Percentiles rank a stretch among this genome's conserved stretches.
Conservation (phyloP, 2,113 vertebrate species). For the Zingel zingel region DNA sequence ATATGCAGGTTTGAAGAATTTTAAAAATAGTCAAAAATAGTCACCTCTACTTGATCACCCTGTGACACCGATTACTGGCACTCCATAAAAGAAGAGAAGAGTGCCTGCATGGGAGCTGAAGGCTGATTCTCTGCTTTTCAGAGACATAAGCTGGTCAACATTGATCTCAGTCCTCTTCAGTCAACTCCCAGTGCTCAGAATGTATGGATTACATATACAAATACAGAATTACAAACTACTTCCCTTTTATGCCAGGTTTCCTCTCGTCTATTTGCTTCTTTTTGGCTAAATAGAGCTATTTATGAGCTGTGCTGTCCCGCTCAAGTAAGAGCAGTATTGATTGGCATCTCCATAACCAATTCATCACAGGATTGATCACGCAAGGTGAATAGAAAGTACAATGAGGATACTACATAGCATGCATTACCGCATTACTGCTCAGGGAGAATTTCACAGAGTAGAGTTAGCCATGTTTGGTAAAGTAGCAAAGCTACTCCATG, state of each 20-base stretch:
- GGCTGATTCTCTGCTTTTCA: constrained; percentile 24
- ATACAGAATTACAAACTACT: not conserved
- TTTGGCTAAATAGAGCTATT: constrained; percentile 41
- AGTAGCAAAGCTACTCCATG: not conserved
- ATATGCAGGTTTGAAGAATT: no score
- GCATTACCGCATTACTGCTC: constrained; percentile 34
- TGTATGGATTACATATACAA: constrained; percentile 45
- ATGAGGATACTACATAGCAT: constrained; percentile 22
- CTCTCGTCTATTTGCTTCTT: not conserved
- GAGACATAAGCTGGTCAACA: constrained; percentile 15
- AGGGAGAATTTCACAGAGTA: constrained; percentile 27
- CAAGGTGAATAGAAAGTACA: constrained; percentile 34
- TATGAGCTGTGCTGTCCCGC: constrained; percentile 44
- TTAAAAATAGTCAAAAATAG: not conserved
- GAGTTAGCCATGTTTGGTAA: not conserved
- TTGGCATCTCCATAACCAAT: constrained; percentile 59
- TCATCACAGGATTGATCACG: constrained; percentile 61
- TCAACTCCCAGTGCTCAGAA: constrained; percentile 5
- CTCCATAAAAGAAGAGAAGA: not conserved
- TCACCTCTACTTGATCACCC: constrained; percentile 25
- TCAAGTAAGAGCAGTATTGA: constrained; percentile 55
- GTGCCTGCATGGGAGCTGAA: constrained; percentile 11
- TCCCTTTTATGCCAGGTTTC: not conserved
- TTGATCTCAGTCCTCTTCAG: constrained; percentile 21
- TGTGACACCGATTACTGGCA: constrained; percentile 2